Conservation (phyloP, 2,797 vertebrate genomes). For the Gallinago nigripennis region DNA sequence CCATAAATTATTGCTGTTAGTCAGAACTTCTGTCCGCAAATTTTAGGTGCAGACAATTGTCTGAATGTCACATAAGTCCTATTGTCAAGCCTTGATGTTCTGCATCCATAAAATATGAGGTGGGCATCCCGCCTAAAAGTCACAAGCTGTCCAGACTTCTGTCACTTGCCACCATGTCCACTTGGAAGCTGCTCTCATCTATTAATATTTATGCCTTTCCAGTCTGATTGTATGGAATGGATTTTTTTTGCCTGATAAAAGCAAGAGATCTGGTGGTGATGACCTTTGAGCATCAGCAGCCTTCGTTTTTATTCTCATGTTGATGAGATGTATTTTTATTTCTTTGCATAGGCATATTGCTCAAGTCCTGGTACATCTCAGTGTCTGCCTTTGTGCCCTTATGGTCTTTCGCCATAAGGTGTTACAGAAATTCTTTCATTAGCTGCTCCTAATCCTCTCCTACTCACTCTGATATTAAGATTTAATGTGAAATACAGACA, state of each 20-base stretch:
- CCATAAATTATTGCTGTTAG: not conserved
- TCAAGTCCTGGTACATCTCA: conserved; percentile 15
- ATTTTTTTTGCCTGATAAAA: conserved; percentile 58
- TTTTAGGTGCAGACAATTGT: not conserved
- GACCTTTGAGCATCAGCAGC: conserved; percentile 66
- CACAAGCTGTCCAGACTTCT: conserved; percentile 42
- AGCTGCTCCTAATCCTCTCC: conserved; percentile 40
- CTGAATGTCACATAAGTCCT: conserved; percentile 14
- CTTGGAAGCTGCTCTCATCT: conserved; percentile 1
- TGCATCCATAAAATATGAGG: not conserved
- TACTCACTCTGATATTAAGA: conserved; percentile 16
- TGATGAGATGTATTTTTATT: conserved; percentile 65
- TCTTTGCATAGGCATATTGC: conserved; percentile 28
- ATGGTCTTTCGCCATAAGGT: conserved; percentile 14
- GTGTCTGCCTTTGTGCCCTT: conserved; percentile 2
- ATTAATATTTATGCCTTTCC: conserved; percentile 74
- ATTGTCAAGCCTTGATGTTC: conserved; percentile 13
- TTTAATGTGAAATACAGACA: conserved; percentile 17
- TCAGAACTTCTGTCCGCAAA: not conserved
- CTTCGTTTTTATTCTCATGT: conserved; percentile 69
- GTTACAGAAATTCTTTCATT: conserved; percentile 25
- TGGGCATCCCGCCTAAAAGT: conserved; percentile 26
- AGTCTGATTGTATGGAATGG: not conserved
- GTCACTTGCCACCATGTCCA: conserved; percentile 36
- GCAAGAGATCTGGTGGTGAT: conserved; percentile 51